Evolutionary conservation across 2,888 invertebrate species (phyloP), one percentile per base, ranked within the genome.

Genomic region (Margaritifera margaritifera): DNA sequence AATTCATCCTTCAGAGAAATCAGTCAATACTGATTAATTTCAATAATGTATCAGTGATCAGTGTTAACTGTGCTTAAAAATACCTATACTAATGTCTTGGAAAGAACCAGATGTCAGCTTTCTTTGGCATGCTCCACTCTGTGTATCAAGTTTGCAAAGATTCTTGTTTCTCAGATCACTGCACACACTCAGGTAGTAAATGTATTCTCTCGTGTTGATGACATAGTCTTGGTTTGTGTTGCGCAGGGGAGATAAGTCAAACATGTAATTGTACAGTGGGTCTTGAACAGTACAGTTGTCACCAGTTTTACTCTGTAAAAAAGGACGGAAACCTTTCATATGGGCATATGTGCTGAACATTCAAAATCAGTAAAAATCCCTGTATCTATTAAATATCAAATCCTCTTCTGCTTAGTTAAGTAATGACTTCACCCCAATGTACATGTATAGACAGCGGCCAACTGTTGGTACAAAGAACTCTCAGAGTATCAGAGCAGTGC

Each of bases 141-240:
- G 69, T 6, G 66, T 64, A 19, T 42, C 71, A 67, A 54, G 52
- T 1, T 69, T 75, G 64, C 79, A 80, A 25, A 67, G 62, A 18
- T 67, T 74, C 0, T 68, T 75, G 1, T 72, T 68, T 15, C 69
- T 67, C 18, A 88, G 72, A 6, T 78, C 73, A 15, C 84, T 84
- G 72, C 89, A 89, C 18, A 87, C 80, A 64, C 85, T 87, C 20
- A 89, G 68, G 19, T 78, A 67, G 67, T 81, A 89, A 0, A 71
- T 71, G 66, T 84, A 86, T 1, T 77, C 81, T 6, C 67, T 80
- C 19, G 52, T 67, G 6, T 62, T 61, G 8, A 86, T 83, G 31
- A 62, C 66, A 71, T 88, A 88, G 71, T 86, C 81, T 11, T 71
- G 69, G 11, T 62, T 72, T 6, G 72, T 57, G 22, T 79, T 83